These are phyloP conservation scores for Venusia cambrica DNA, from an alignment of 2,888 invertebrate genomes.

Conservation along the genomic window DNA sequence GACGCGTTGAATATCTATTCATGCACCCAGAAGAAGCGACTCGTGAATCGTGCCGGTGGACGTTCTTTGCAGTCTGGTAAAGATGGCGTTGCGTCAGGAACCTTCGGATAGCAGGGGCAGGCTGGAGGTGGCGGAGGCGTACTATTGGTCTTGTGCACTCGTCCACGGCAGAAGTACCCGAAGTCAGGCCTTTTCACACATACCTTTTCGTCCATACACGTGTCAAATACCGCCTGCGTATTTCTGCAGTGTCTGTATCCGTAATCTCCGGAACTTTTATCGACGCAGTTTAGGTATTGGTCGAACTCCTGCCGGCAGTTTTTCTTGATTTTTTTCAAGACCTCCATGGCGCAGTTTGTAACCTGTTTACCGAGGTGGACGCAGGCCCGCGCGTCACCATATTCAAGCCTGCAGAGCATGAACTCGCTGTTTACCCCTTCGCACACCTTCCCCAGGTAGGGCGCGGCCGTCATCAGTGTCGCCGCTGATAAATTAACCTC, in stretches of 20 bases:
- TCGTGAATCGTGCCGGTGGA: slow-evolving; percentile 82
- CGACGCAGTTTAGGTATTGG: slow-evolving; percentile 86
- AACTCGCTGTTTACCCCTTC: slow-evolving; percentile 96
- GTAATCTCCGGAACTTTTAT: slow-evolving; percentile 87
- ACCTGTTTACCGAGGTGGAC: slow-evolving; percentile 92
- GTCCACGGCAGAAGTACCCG: slow-evolving; percentile 90
- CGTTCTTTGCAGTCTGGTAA: slow-evolving; percentile 83
- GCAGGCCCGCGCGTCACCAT: slow-evolving; percentile 91
- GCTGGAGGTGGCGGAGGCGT: slow-evolving; percentile 80
- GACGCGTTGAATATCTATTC: no score
- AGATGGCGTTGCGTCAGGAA: slow-evolving; percentile 83
- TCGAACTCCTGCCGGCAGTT: slow-evolving; percentile 91
- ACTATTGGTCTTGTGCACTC: slow-evolving; percentile 79
- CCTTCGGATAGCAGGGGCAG: slow-evolving; percentile 75
- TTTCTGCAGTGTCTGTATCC: slow-evolving; percentile 86
- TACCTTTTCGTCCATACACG: slow-evolving; percentile 90
- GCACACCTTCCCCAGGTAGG: slow-evolving; percentile 95
- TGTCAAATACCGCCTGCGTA: slow-evolving; percentile 90
- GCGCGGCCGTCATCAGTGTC: slow-evolving; percentile 91
- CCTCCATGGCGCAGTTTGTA: slow-evolving; percentile 91
- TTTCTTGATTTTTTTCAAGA: slow-evolving; percentile 91
- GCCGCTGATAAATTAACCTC: slow-evolving; percentile 88
- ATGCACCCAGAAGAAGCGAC: slow-evolving; percentile 79
- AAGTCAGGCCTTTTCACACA: slow-evolving; percentile 87
- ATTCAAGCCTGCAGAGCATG: slow-evolving; percentile 92